phyloP scores from a whole-genome alignment of 2,888 invertebrate species.

The Chalcis sispes region DNA sequence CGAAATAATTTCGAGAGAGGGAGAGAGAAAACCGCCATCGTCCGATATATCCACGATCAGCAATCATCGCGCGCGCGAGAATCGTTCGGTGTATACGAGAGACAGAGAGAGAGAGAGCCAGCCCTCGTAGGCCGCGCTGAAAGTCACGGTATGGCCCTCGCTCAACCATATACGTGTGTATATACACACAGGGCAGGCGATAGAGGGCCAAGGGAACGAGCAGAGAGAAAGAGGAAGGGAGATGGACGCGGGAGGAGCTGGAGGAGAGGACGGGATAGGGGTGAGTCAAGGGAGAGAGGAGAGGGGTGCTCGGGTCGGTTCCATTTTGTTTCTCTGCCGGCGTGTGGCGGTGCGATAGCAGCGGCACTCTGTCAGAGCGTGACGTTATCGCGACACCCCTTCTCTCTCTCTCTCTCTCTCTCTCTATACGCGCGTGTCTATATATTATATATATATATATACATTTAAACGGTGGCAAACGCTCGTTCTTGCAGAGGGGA shows the following conservation, averaged over 20 bases:
- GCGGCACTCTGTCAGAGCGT: conserved; percentile 78
- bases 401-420: conserved; percentile 62
- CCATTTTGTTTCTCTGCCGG: conserved; percentile 77
- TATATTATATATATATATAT: conserved; percentile 11
- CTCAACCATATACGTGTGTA: not conserved
- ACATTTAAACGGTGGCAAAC: not conserved
- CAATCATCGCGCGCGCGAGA: conserved; percentile 36
- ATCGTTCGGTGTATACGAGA: not conserved
- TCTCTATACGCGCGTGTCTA: conserved; percentile 59
- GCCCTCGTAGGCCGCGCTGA: conserved; percentile 34
- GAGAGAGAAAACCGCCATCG: not conserved
- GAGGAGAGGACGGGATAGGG: conserved; percentile 50
- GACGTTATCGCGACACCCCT: conserved; percentile 78
- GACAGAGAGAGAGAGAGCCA: no score
- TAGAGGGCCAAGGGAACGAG: conserved; percentile 14
- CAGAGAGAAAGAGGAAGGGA: conserved; percentile 15
- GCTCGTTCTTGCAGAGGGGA: no score
- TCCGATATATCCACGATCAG: conserved; percentile 36
- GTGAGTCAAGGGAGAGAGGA: conserved; percentile 36
- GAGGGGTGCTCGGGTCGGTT: conserved; percentile 27
- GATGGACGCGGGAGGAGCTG: no score
- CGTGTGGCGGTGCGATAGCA: conserved; percentile 78
- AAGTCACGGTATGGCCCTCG: conserved; percentile 42
- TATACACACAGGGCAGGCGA: not conserved
- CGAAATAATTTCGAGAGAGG: not conserved